Evolutionary conservation across 2,113 vertebrate species (phyloP), one percentile per base, ranked within the genome.

Genomic region (Castor canadensis): DNA sequence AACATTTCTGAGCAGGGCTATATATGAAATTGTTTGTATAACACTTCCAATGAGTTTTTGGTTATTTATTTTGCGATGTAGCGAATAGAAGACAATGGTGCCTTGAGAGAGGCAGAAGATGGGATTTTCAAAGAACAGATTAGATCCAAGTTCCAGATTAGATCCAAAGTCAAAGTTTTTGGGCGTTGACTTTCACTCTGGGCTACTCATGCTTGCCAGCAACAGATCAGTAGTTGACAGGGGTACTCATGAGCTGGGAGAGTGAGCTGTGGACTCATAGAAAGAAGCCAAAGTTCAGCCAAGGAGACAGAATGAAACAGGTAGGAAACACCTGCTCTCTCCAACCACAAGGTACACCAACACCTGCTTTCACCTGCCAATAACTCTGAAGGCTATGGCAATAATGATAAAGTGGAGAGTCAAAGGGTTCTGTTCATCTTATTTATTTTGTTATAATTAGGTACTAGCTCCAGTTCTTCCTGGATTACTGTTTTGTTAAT

Each of bases 261-360:
- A 52, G 58, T 45, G 54, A 6, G 13, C 83, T 87, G 20, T 6
- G 40, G 60, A 77, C 13, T 82, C 9, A 3, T 47, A 17, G 28
- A 60, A 79, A 60, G 81, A 91, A 94, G 93, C 62, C 64, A 83
- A 95, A 95, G 58, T 92, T 86, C 79, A 83, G 15, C 79, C 43
- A 28, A 30, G 30, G 85, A 96, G 32, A 81, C 3, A 11, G 43
- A 92, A 52, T 17, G 2, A 9, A 71, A 66, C 38, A 67, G 58
- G 87, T 75, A 40, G 52, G 24, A 89, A 95, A 82, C 85, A 89
- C 58, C 85, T 95, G 90, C 10, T 79, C 20, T 80, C 22, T 81
- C 66, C 13, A 43, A 24, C n/a, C 15, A 16, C 16, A 45, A 77
- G 76, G 58, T 60, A 35, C 6, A 5, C n/a, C 20, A 6, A 15